A percentile compares a stretch with the other conserved stretches of the same genome.
Evolutionary conservation across 2,113 vertebrate species (phyloP).

Genomic region (Bos indicus): DNA sequence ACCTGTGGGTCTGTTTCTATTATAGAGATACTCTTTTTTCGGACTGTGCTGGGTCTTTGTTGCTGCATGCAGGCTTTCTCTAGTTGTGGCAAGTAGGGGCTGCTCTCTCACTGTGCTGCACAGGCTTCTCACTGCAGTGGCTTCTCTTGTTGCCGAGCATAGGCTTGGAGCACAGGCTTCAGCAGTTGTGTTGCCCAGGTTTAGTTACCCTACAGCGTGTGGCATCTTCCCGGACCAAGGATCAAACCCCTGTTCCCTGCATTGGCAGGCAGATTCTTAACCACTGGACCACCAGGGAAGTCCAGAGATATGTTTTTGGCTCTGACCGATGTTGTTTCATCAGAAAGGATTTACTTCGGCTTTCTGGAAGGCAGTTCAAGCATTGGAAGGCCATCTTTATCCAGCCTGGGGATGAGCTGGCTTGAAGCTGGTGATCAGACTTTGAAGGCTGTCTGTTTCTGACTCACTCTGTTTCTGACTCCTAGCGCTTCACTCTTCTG

Average conservation of each 20-base stretch:
- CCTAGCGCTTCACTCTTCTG: neutral
- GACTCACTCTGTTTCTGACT: neutral
- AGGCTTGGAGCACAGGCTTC: neutral
- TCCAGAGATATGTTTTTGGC: neutral
- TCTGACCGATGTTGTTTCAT: constrained; percentile 23
- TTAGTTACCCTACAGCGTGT: neutral
- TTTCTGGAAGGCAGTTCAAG: constrained; percentile 16
- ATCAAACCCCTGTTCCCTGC: neutral
- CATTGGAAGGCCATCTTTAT: neutral
- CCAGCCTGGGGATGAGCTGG: constrained; percentile 6
- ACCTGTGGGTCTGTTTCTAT: neutral
- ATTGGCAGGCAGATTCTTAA: neutral
- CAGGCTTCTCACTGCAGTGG: neutral
- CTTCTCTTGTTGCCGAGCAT: neutral
- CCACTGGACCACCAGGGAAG: neutral
- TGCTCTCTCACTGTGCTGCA: neutral
- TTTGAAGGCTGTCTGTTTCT: neutral
- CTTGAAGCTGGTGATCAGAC: neutral
- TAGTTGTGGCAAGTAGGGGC: neutral
- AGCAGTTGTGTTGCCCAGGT: neutral
- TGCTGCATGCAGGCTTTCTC: neutral
- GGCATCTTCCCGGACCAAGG: neutral
- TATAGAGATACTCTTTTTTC: neutral
- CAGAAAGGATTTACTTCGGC: constrained; percentile 38
- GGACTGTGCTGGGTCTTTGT: neutral